Conservation (phyloP, 2,888 invertebrate genomes). For the Zele albiditarsus region DNA sequence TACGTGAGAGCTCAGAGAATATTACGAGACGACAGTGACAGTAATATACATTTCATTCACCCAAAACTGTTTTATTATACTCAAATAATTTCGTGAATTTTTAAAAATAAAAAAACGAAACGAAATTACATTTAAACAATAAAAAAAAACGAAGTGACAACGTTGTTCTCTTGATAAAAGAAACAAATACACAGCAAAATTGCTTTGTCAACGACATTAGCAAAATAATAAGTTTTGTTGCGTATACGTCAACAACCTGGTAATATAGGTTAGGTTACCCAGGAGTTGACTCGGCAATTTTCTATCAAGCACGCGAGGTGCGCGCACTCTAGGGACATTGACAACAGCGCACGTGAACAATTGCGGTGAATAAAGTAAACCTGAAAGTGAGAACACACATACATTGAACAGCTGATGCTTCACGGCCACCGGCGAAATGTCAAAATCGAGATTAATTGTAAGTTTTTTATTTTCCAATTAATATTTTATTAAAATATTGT, state of each 20-base stretch:
- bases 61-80: not conserved
- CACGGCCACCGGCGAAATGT: slow-evolving; percentile 71
- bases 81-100: not conserved
- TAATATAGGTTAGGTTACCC: slow-evolving; percentile 61
- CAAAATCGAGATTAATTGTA: slow-evolving; percentile 71
- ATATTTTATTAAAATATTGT: slow-evolving; percentile 5
- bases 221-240: not conserved
- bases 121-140: not conserved
- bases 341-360: slow-evolving; percentile 31
- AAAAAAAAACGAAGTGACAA: not conserved
- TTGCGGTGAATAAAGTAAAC: slow-evolving; percentile 49
- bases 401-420: slow-evolving; percentile 69
- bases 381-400: slow-evolving; percentile 47
- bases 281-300: slow-evolving; percentile 69
- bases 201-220: not conserved
- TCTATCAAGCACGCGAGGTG: slow-evolving; percentile 33
- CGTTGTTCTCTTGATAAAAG: not conserved
- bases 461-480: slow-evolving; percentile 55
- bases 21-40: slow-evolving; percentile 4
- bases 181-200: not conserved
- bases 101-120: not conserved
- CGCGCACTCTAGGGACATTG: slow-evolving; percentile 42
- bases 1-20: not conserved
- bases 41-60: not conserved
- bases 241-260: slow-evolving; percentile 31